Conservation (phyloP, 2,113 vertebrate species). For the Lepus europaeus region DNA sequence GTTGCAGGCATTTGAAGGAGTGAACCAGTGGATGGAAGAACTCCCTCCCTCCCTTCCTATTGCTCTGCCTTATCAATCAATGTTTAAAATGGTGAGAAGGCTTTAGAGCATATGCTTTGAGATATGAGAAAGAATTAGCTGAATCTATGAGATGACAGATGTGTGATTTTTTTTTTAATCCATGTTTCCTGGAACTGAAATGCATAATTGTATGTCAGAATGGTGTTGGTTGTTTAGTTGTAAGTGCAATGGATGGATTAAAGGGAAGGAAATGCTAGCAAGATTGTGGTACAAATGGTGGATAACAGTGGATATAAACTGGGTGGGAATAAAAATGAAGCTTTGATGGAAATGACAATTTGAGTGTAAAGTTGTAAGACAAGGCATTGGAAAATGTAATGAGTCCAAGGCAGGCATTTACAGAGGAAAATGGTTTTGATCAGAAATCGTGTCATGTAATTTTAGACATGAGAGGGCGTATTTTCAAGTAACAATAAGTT, state of each 20-base stretch:
- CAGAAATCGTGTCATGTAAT: neutral
- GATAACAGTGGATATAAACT: neutral
- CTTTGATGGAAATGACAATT: neutral
- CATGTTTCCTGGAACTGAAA: neutral
- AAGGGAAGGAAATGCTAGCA: neutral
- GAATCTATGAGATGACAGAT: neutral
- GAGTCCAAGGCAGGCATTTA: neutral
- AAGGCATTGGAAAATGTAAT: neutral
- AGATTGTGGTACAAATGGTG: neutral
- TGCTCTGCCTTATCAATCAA: too few species aligned
- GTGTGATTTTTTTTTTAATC: neutral
- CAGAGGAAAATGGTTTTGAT: neutral
- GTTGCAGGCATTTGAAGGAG: too few species aligned
- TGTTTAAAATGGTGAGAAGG: too few species aligned
- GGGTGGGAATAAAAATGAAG: neutral
- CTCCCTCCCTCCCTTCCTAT: too few species aligned
- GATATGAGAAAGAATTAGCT: neutral
- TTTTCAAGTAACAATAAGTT: neutral
- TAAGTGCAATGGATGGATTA: neutral
- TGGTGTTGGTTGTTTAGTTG: neutral
- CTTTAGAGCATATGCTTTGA: neutral
- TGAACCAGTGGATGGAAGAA: too few species aligned
- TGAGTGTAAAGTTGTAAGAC: neutral
- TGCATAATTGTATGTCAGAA: neutral
- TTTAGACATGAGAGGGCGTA: neutral